These are phyloP conservation scores for Campylomormyrus numenius DNA, from an alignment of 2,113 vertebrate species.

Conservation along the genomic window DNA sequence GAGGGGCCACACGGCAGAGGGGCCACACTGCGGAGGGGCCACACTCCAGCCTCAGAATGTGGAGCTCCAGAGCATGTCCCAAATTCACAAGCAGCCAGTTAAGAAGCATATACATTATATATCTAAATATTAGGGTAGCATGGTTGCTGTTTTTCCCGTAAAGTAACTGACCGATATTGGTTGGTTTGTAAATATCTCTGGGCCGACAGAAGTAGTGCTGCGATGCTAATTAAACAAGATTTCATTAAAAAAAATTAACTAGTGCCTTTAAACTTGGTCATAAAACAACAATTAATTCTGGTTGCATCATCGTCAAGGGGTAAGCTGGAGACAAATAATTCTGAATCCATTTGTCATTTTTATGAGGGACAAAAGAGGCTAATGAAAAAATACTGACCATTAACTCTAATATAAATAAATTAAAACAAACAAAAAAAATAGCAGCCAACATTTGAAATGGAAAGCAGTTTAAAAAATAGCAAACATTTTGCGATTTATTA, in stretches of 20 bases:
- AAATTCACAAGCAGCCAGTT: neutral
- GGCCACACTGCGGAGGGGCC: too few relatives aligned
- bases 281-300: conserved; percentile 2
- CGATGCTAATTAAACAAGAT: neutral
- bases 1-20: neutral
- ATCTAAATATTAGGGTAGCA: neutral
- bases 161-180: neutral
- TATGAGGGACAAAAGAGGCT: neutral
- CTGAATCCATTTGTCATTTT: neutral
- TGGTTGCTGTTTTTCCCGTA: neutral
- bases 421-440: neutral
- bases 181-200: neutral
- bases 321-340: neutral
- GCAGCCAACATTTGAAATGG: neutral
- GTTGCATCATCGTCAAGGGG: neutral
- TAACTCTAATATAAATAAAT: neutral
- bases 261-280: neutral
- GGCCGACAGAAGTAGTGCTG: neutral
- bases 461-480: neutral
- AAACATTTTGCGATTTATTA: neutral
- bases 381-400: neutral
- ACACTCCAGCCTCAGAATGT: neutral
- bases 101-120: neutral
- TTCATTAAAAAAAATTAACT: neutral
- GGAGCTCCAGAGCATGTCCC: neutral